Percentiles rank a stretch among this genome's conserved stretches.
Conservation (phyloP, 2,113 vertebrate species). For the Ptyas mucosa region DNA sequence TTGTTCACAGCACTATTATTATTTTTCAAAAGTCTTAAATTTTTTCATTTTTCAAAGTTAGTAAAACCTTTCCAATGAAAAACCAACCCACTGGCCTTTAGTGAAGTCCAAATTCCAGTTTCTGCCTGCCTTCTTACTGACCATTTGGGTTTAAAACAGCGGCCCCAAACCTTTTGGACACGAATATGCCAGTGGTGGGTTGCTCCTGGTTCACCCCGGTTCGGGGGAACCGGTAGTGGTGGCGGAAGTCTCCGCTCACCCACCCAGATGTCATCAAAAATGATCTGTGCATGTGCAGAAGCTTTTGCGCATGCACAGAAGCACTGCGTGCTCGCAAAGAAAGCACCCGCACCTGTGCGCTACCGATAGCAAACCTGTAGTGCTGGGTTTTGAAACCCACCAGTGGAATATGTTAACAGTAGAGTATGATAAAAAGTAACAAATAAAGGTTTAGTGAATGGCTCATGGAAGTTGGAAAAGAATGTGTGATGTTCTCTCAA, state of each 20-base stretch:
- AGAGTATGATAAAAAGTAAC: not conserved
- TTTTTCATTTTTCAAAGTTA: not conserved
- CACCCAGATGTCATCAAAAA: too few species aligned
- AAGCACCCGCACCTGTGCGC: too few species aligned
- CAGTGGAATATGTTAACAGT: not conserved
- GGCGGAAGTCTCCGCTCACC: too few species aligned
- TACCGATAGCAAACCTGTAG: too few species aligned
- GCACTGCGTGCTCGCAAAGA: too few species aligned
- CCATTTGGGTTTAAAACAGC: not conserved
- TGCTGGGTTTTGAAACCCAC: too few species aligned
- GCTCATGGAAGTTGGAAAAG: not conserved
- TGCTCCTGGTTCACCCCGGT: too few species aligned
- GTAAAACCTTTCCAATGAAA: not conserved
- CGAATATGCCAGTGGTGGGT: too few species aligned
- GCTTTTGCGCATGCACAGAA: too few species aligned
- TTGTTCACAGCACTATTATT: not conserved
- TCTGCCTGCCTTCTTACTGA: not conserved
- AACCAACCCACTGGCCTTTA: not conserved
- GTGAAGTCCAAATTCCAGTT: not conserved
- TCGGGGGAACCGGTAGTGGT: too few species aligned
- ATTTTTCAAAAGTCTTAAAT: not conserved
- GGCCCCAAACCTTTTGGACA: too few species aligned
- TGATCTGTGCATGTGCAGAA: too few species aligned
- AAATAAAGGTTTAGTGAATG: not conserved
- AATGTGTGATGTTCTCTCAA: not conserved